phyloP scores from a whole-genome alignment of 2,888 invertebrate species.

The Papilio protenor region DNA sequence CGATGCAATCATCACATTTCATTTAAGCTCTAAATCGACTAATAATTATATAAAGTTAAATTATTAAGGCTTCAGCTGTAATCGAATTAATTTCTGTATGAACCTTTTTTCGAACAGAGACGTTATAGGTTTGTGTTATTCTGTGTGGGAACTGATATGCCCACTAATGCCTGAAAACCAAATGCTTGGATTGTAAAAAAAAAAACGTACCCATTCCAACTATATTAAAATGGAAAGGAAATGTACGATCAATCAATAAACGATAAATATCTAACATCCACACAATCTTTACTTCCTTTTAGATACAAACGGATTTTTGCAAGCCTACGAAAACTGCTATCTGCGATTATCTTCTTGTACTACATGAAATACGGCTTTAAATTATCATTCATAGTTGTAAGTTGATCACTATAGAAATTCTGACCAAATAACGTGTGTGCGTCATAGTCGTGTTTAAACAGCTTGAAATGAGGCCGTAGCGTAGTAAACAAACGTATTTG shows the following conservation, averaged over 20 bases:
- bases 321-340: not conserved
- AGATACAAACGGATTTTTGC: not conserved
- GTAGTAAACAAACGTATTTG: constrained; percentile 34
- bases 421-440: not conserved
- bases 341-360: not conserved
- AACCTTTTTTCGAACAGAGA: no score
- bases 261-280: not conserved
- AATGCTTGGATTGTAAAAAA: not conserved
- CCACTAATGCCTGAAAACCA: not conserved
- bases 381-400: constrained; percentile 8
- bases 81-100: no score
- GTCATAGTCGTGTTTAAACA: constrained; percentile 30
- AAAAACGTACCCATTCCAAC: not conserved
- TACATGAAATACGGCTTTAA: not conserved
- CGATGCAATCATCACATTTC: constrained; percentile 38
- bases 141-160: no score
- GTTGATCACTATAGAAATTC: not conserved
- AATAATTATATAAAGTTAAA: not conserved
- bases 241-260: not conserved
- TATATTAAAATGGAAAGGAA: not conserved
- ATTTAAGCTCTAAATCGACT: not conserved
- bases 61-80: no score
- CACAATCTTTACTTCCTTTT: not conserved
- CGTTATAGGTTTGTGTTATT: no score
- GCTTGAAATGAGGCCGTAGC: constrained; percentile 24